These are phyloP conservation scores for Gallinago undulata DNA, from an alignment of 2,113 vertebrate genomes.

Conservation along the genomic window DNA sequence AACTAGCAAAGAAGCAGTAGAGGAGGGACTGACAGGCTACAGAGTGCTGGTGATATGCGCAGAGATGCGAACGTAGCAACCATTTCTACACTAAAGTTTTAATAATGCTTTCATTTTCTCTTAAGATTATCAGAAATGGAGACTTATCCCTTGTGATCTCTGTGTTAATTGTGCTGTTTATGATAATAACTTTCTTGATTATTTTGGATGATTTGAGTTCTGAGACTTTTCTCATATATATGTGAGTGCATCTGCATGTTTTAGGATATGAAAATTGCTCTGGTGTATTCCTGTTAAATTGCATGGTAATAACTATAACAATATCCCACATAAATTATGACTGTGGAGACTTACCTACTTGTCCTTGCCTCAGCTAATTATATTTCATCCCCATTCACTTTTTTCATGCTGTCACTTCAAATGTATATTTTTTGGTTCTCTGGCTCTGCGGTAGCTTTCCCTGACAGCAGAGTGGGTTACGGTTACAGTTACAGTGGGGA, in stretches of 20 bases:
- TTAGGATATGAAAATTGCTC: conserved; percentile 52
- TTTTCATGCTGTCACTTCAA: conserved; percentile 57
- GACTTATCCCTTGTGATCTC: background rate
- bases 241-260: conserved; percentile 44
- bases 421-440: conserved; percentile 31
- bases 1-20: background rate
- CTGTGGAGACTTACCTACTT: conserved; percentile 59
- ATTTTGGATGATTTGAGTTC: conserved; percentile 54
- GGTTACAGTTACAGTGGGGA: background rate
- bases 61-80: background rate
- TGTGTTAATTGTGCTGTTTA: conserved; percentile 42
- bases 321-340: conserved; percentile 66
- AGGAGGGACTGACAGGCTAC: background rate
- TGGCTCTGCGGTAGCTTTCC: background rate
- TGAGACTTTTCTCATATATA: conserved; percentile 26
- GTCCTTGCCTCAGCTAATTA: conserved; percentile 67
- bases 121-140: conserved; percentile 13
- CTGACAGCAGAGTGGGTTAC: conserved; percentile 39
- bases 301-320: conserved; percentile 69
- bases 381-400: conserved; percentile 43
- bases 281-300: conserved; percentile 71
- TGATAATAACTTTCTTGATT: conserved; percentile 47
- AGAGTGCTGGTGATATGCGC: background rate
- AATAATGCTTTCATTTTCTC: conserved; percentile 44
- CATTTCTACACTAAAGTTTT: background rate